These are phyloP conservation scores for Naja naja DNA, from an alignment of 2,113 vertebrate species.

Conservation along the genomic window DNA sequence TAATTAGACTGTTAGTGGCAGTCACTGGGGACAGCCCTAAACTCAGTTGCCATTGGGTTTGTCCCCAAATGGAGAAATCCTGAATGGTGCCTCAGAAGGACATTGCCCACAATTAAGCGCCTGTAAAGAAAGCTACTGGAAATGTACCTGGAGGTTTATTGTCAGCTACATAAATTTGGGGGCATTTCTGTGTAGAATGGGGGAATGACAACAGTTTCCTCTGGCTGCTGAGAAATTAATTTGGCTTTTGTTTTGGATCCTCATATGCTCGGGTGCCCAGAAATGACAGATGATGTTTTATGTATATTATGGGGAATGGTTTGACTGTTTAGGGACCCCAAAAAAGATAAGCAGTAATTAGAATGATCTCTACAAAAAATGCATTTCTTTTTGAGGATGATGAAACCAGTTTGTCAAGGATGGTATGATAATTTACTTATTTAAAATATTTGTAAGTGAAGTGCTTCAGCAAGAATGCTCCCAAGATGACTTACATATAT, in stretches of 20 bases:
- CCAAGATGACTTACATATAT: neutral
- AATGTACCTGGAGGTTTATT: conserved; percentile 66
- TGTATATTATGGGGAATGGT: conserved; percentile 36
- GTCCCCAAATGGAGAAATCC: conserved; percentile 41
- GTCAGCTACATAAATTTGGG: conserved; percentile 69
- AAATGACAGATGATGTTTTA: conserved; percentile 61
- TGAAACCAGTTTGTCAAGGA: conserved; percentile 34
- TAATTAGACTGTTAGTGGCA: conserved; percentile 57
- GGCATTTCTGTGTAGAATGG: conserved; percentile 69
- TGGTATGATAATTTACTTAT: neutral
- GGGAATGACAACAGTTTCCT: conserved; percentile 64
- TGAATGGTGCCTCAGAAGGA: conserved; percentile 37
- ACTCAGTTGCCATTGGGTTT: conserved; percentile 43
- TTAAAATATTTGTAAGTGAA: neutral
- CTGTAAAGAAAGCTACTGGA: conserved; percentile 63
- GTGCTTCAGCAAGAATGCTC: neutral
- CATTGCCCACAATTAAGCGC: conserved; percentile 52
- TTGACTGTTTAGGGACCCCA: conserved; percentile 48
- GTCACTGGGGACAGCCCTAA: conserved; percentile 45
- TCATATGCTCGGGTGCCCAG: conserved; percentile 58
- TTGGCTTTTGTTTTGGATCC: conserved; percentile 60
- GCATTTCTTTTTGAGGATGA: conserved; percentile 20
- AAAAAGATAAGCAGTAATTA: conserved; percentile 40
- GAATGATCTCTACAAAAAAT: neutral
- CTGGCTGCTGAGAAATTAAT: conserved; percentile 75